These are phyloP conservation scores for Campylomormyrus tamandua DNA, from an alignment of 2,113 vertebrate species.

Conservation along the genomic window DNA sequence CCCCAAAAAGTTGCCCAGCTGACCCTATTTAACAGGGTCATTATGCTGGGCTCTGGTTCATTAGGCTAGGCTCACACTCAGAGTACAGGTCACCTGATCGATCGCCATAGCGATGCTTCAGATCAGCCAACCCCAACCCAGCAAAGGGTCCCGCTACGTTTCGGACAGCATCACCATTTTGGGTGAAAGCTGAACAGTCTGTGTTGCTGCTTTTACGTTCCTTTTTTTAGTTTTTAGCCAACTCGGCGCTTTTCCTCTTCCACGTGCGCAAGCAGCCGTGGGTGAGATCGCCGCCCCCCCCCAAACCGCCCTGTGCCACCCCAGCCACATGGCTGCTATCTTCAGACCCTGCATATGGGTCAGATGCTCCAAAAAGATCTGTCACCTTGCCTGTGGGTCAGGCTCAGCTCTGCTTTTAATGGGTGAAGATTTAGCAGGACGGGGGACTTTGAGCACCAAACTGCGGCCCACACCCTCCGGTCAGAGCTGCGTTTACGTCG, in stretches of 20 bases:
- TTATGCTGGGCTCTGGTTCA: neutral
- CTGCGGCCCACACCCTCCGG: neutral
- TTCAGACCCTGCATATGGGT: neutral
- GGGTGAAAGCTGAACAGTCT: neutral
- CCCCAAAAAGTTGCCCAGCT: neutral
- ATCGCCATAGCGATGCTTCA: neutral
- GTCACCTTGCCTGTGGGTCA: neutral
- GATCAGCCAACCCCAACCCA: neutral
- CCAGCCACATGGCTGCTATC: neutral
- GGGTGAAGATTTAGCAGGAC: neutral
- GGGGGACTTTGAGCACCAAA: neutral
- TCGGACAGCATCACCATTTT: neutral
- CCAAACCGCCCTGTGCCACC: neutral
- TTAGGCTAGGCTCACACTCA: neutral
- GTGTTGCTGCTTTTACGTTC: neutral
- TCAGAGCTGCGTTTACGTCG: neutral
- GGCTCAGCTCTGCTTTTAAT: neutral
- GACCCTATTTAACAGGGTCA: neutral
- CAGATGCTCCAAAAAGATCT: neutral
- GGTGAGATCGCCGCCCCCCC: neutral
- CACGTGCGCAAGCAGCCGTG: neutral
- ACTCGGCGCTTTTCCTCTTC: neutral
- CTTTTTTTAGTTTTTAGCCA: neutral
- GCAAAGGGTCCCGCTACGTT: neutral
- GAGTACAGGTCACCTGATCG: neutral